These are phyloP conservation scores for Agonum fuliginosum DNA, from an alignment of 2,888 invertebrate species.

Conservation along the genomic window DNA sequence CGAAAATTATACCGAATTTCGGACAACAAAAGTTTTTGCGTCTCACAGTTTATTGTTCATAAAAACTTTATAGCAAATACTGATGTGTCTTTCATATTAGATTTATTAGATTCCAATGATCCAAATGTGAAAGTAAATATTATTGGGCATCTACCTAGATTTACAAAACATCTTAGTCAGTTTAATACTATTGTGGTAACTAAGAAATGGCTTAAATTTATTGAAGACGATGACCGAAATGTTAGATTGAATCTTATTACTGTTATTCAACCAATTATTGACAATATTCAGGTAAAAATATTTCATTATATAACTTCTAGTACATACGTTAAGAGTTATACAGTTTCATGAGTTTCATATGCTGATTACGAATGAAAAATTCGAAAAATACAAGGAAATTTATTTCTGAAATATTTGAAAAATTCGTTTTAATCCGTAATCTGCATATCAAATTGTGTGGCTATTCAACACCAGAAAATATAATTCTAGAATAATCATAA, in stretches of 20 bases:
- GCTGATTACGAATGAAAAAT: too few species aligned
- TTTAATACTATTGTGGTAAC: conserved; percentile 70
- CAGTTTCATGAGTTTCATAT: too few species aligned
- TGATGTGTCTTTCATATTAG: conserved; percentile 54
- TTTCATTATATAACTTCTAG: too few species aligned
- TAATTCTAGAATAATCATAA: too few species aligned
- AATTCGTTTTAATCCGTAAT: too few species aligned
- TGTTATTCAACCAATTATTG: conserved; percentile 68
- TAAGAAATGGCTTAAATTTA: conserved; percentile 70
- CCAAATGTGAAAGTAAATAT: conserved; percentile 68
- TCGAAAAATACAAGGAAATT: too few species aligned
- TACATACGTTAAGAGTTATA: too few species aligned
- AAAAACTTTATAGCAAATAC: conserved; percentile 44
- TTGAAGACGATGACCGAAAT: conserved; percentile 68
- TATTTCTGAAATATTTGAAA: too few species aligned
- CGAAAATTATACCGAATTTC: conserved; percentile 63
- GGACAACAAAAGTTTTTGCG: conserved; percentile 66
- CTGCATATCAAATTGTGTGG: too few species aligned
- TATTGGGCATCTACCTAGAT: conserved; percentile 70
- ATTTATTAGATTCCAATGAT: conserved; percentile 66
- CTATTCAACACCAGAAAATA: too few species aligned
- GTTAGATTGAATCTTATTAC: conserved; percentile 69
- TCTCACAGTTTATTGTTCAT: conserved; percentile 62
- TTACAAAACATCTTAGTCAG: conserved; percentile 71
- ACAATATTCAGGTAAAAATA: conserved; percentile 67